These are phyloP conservation scores for Druon quercuslanigerum DNA, from an alignment of 1,140 invertebrate species.

Conservation along the genomic window DNA sequence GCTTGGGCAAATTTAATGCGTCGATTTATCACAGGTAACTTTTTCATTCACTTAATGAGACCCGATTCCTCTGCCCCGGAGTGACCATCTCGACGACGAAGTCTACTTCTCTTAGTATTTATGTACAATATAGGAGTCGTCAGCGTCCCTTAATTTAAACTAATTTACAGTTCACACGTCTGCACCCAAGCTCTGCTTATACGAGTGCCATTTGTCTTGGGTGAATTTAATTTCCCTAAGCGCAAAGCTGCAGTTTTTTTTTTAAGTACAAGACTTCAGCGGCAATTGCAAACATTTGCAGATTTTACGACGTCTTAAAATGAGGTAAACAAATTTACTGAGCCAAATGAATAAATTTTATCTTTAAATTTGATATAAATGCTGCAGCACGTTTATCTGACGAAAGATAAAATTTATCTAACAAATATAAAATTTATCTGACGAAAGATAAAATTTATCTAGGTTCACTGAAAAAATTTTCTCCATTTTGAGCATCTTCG, in stretches of 20 bases:
- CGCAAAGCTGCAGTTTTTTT: constrained; percentile 43
- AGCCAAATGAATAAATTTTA: no score
- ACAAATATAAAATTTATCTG: no score
- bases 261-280: not conserved
- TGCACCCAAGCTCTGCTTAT: constrained; percentile 39
- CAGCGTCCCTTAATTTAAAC: constrained; percentile 56
- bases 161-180: constrained; percentile 62
- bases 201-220: constrained; percentile 57
- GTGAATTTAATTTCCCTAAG: constrained; percentile 63
- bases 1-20: not conserved
- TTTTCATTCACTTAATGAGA: constrained; percentile 42
- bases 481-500: no score
- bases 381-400: no score
- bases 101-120: constrained; percentile 39
- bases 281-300: not conserved
- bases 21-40: constrained; percentile 32
- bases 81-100: constrained; percentile 6
- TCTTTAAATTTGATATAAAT: no score
- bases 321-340: no score
- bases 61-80: constrained; percentile 11
- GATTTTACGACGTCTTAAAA: not conserved
- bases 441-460: no score
- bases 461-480: no score
- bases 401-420: no score
- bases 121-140: constrained; percentile 50